Base-by-base conservation (phyloP, 2,113 vertebrate species). In the Apistogramma diplotaenia region DNA sequence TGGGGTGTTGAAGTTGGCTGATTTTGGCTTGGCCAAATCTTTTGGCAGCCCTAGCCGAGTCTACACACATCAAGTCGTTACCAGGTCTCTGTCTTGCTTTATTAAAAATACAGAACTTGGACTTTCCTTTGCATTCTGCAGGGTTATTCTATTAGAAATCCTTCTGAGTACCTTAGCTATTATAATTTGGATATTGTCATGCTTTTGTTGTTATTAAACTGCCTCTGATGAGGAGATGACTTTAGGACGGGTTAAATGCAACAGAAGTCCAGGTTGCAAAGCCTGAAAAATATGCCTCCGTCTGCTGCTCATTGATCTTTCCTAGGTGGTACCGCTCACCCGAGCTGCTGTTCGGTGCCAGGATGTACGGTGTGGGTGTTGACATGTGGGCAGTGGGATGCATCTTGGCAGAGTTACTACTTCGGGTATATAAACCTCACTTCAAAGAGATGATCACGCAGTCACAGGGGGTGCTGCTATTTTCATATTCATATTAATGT, bases 321-420 rank as follows among this genome's bases (percentile, higher is more conserved):
- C 80, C 81, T 74, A 99, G 98, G 79, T 99, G 98, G 98, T 99
- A 99, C 90, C 96, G 98, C 82, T 95, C 97, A 2, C 98, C 98
- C 51, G 98, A 99, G 90, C 95, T 99, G 13, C 86, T 99, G 21
- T 99, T 99, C 92, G 98, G 98, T 75, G 96, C 98, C 84, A 96
- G 96, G 92, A 99, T 99, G 97, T 99, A 99, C 33, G 97, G 98
- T 29, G 97, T 99, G 13, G 97, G 98, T 51, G 98, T 99, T 3
- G 98, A 99, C 91, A 99, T 99, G 97, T 99, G 98, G 98, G 98
- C 98, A 83, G 97, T 99, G 62, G 98, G 98, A 76, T 99, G 98
- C 91, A 99, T 99, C 91, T 93, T 99, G 89, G 97, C 98, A 61
- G 98, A 99, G 85, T 88, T 99, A 60, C 96, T 99, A 4, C 96